These are phyloP conservation scores for Atta colombica DNA, from an alignment of 1,140 invertebrate species.

Conservation along the genomic window DNA sequence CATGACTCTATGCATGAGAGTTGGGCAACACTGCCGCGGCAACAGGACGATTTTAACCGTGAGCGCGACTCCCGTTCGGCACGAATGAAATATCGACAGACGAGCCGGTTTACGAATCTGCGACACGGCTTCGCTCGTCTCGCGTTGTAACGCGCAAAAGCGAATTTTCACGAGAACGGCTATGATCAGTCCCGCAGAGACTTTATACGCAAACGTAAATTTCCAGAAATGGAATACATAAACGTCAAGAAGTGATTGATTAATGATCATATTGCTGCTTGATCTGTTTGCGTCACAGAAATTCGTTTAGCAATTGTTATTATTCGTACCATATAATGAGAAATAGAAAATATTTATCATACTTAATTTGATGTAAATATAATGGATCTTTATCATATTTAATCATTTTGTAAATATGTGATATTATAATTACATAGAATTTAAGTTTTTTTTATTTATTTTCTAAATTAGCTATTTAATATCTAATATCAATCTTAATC, in stretches of 20 bases:
- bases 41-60: conserved; percentile 65
- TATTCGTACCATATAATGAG: neutral
- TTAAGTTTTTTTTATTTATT: neutral
- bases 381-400: neutral
- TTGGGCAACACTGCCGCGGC: conserved; percentile 69
- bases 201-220: conserved; percentile 5
- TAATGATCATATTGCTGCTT: neutral
- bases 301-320: neutral
- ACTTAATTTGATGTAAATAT: conserved; percentile 16
- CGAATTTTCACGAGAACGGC: conserved; percentile 18
- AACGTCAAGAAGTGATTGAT: conserved; percentile 10
- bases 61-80: conserved; percentile 52
- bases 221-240: conserved; percentile 30
- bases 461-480: neutral
- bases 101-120: conserved; percentile 53
- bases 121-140: conserved; percentile 35
- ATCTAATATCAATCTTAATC: neutral
- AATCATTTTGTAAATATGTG: neutral
- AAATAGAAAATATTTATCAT: conserved; percentile 3
- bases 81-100: conserved; percentile 74
- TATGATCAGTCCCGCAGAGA: neutral
- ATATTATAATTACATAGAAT: neutral
- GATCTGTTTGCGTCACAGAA: neutral
- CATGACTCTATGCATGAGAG: conserved; percentile 81
- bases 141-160: conserved; percentile 4